A percentile compares a stretch with the other conserved stretches of the same genome.
Evolutionary conservation across 2,113 vertebrate species (phyloP).

Genomic region (Rhynchopsitta pachyrhyncha): DNA sequence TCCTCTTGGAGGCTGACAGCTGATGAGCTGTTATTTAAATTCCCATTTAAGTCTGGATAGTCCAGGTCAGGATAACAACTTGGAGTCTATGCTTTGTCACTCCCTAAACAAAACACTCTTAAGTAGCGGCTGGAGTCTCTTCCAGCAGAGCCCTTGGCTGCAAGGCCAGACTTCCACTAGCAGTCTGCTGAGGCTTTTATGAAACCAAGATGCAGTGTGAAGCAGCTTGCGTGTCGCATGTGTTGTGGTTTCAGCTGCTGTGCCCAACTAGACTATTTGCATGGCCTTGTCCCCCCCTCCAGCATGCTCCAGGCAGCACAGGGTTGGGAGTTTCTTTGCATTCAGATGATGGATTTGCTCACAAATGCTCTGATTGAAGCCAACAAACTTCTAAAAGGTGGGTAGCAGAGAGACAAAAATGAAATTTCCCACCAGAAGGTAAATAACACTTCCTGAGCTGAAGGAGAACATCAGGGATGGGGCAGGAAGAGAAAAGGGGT

Average conservation of each 20-base stretch:
- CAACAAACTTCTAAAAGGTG: neutral
- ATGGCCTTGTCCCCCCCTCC: neutral
- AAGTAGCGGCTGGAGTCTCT: neutral
- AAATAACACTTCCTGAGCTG: neutral
- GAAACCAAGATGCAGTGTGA: neutral
- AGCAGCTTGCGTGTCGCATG: neutral
- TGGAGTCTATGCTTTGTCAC: neutral
- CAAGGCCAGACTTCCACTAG: neutral
- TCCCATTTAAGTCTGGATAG: neutral
- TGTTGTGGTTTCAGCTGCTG: neutral
- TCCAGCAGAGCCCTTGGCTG: neutral
- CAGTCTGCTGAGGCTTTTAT: neutral
- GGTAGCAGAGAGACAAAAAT: neutral
- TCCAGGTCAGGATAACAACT: neutral
- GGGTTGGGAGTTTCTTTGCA: neutral
- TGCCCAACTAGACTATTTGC: neutral
- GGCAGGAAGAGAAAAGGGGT: neutral
- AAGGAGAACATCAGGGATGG: neutral
- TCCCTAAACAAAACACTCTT: neutral
- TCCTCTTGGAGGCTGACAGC: neutral
- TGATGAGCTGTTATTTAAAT: neutral
- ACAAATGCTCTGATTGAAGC: neutral
- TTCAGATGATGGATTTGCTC: neutral
- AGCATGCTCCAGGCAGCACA: neutral
- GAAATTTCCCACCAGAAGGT: neutral